Evolutionary conservation across 1,140 invertebrate genomes (phyloP).

Genomic region (Augochlora pura): DNA sequence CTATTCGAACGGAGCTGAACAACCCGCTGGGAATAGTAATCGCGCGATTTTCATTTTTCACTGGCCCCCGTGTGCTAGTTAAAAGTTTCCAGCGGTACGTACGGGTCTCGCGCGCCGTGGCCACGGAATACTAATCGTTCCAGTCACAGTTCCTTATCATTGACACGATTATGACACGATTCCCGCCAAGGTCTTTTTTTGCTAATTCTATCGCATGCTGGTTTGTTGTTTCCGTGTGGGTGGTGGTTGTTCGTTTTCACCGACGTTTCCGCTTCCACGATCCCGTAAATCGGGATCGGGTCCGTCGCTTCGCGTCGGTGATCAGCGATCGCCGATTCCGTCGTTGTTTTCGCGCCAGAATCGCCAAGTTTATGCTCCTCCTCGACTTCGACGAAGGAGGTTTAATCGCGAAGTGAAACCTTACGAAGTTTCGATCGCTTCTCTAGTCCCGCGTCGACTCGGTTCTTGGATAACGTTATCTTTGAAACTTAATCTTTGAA

Average conservation of each 20-base stretch:
- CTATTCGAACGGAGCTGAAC: slow-evolving; percentile 30
- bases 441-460: neutral
- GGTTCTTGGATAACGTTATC: neutral
- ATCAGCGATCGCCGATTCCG: slow-evolving; percentile 9
- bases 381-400: neutral
- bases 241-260: too few species aligned
- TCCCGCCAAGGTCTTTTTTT: neutral
- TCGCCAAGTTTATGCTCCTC: neutral
- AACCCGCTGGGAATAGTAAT: slow-evolving; percentile 39
- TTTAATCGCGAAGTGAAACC: slow-evolving; percentile 28
- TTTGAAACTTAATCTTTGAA: neutral
- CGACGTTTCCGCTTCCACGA: too few species aligned
- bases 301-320: neutral
- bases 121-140: slow-evolving; percentile 41
- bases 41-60: slow-evolving; percentile 49
- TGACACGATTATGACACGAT: slow-evolving; percentile 23
- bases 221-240: neutral
- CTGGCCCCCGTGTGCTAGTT: slow-evolving; percentile 7
- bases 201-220: neutral
- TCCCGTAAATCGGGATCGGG: neutral
- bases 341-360: neutral
- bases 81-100: slow-evolving; percentile 24
- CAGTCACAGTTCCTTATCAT: slow-evolving; percentile 17
- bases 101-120: slow-evolving; percentile 8
- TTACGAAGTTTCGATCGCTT: slow-evolving; percentile 15